A percentile compares a stretch with the other conserved stretches of the same genome.
Evolutionary conservation across 2,113 vertebrate species (phyloP).

Genomic region (Rhinolophus sinicus): DNA sequence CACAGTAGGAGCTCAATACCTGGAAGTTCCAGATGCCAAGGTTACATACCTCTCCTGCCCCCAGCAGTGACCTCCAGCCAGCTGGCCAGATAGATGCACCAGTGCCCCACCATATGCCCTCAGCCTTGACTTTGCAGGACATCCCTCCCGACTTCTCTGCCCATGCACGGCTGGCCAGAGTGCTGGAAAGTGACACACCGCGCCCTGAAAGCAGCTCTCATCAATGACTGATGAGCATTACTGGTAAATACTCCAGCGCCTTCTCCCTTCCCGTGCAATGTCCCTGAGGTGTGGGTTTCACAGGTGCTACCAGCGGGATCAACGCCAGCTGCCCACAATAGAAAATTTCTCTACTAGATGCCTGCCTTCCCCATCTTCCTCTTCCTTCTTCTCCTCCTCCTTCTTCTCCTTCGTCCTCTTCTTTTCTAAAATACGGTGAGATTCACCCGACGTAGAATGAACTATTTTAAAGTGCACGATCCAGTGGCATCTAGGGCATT

Average conservation of each 20-base stretch:
- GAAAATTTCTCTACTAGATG: neutral
- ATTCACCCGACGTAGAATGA: neutral
- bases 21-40: neutral
- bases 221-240: fast-evolving
- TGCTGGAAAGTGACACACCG: neutral
- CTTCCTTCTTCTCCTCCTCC: neutral
- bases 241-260: neutral
- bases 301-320: fast-evolving
- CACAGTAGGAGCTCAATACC: neutral
- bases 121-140: neutral
- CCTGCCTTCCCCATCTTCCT: neutral
- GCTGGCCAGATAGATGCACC: neutral
- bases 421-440: neutral
- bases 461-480: neutral
- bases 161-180: neutral
- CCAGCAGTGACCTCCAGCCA: neutral
- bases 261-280: neutral
- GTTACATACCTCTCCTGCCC: neutral
- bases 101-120: neutral
- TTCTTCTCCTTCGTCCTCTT: neutral
- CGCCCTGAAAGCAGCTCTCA: neutral
- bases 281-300: neutral
- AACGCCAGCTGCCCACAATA: neutral
- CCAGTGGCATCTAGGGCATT: neutral
- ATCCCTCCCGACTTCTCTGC: neutral